Evolutionary conservation across 1,140 invertebrate genomes (phyloP), one percentile per base, ranked within the genome.

Genomic region (Triops longicaudatus): DNA sequence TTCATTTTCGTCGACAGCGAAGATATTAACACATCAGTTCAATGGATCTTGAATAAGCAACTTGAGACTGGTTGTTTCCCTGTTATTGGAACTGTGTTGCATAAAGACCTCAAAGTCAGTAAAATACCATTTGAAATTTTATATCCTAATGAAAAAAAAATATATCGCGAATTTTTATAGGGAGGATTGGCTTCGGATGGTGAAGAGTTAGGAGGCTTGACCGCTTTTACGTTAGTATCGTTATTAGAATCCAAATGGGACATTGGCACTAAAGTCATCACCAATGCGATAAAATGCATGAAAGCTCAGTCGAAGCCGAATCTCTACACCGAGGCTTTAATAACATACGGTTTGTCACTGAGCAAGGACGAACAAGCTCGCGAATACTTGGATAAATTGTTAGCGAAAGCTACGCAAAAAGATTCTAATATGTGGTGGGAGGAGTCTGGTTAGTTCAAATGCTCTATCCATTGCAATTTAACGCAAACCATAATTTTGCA

Each of bases 201-300:
- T 2, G 76, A 77, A 37, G 85, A 87, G 1, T 87, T 84, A 44
- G 84, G 87, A 0, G 87, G 88, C 0, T 83, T 91, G 12, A 91
- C 90, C 0, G 90, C 90, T 0, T 92, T 91, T 81, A 88, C 91
- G 44, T 80, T 90, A 6, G 86, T 89, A 1, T 86, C 90, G 0
- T 84, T 91, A 2, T 79, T 91, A 1, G 89, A 91, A 79, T 88
- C 88, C 17, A 22, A 77, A 27, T 31, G 41, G 17, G 41, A 43
- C 3, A 37, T 10, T 27, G 27, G 73, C 11, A 41, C 3, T 9
- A 41, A 26, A 26, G 12, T 73, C 27, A 63, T 14, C n/a, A 22
- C 14, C 9, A 63, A 22, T 1, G 44, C 44, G 12, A 63, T n/a
- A 63, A 63, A 63, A 22, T 63, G 44, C 44, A 63, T 63, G 9